Evolutionary conservation across 2,113 vertebrate species (phyloP).

Genomic region (Polyodon spathula): DNA sequence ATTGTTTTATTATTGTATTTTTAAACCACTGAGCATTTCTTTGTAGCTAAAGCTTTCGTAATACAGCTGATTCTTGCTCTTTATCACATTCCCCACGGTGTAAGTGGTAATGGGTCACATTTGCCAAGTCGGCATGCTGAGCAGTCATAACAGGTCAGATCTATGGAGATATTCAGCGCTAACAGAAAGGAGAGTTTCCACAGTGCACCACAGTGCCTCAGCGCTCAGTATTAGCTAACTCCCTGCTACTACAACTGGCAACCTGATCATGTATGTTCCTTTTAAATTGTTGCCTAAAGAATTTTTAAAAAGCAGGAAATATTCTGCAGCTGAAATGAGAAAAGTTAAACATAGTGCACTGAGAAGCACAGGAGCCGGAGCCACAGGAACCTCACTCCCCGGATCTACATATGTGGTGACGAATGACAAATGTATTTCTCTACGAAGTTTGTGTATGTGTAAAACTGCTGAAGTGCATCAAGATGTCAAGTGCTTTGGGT

Average conservation of each 20-base stretch:
- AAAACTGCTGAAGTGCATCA: conserved; percentile 99
- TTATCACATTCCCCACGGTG: conserved; percentile 66
- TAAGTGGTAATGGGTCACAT: conserved; percentile 49
- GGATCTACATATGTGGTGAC: conserved; percentile 97
- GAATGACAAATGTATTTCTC: conserved; percentile 99
- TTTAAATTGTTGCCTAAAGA: conserved; percentile 13
- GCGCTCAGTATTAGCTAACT: conserved; percentile 18
- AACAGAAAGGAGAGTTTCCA: conserved; percentile 38
- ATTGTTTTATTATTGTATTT: conserved; percentile 55
- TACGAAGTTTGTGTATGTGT: conserved; percentile 99
- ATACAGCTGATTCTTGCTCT: conserved; percentile 63
- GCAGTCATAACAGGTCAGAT: conserved; percentile 74
- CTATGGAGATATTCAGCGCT: conserved; percentile 37
- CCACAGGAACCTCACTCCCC: conserved; percentile 57
- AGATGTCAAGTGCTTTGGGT: conserved; percentile 99
- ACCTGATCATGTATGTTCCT: not conserved
- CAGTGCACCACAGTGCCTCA: not conserved
- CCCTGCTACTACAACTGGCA: not conserved
- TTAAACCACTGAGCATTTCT: conserved; percentile 35
- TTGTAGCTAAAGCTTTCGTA: conserved; percentile 47
- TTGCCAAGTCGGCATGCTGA: conserved; percentile 59
- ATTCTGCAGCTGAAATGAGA: conserved; percentile 23
- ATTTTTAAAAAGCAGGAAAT: conserved; percentile 28
- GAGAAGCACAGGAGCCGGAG: conserved; percentile 58
- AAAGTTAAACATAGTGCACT: conserved; percentile 33